These are phyloP conservation scores for Ridgeia piscesae DNA, from an alignment of 1,140 invertebrate species.

Conservation along the genomic window DNA sequence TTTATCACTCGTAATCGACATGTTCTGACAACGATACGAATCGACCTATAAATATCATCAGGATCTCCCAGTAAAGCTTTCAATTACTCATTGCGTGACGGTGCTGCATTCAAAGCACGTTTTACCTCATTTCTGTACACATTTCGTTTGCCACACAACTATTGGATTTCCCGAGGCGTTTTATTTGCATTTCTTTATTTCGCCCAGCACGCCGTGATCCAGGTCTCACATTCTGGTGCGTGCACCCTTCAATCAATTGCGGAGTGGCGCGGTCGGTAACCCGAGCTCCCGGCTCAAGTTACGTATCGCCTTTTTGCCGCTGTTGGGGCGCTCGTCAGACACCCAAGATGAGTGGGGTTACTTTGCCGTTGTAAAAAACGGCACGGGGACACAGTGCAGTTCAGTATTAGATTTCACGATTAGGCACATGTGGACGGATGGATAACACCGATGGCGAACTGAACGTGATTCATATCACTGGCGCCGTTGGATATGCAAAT, in stretches of 20 bases:
- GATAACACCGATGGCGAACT: background rate
- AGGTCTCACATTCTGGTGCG: background rate
- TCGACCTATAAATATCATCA: background rate
- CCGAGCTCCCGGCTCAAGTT: background rate
- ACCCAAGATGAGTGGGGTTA: background rate
- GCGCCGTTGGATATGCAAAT: background rate
- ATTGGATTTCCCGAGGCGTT: background rate
- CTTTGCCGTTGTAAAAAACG: background rate
- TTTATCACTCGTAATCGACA: background rate
- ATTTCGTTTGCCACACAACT: background rate
- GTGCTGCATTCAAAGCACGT: background rate
- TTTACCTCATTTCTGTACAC: background rate
- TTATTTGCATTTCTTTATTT: background rate
- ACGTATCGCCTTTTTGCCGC: background rate
- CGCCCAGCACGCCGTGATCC: background rate
- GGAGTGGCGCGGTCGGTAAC: background rate
- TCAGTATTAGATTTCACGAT: background rate
- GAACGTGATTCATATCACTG: background rate
- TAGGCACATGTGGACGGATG: background rate
- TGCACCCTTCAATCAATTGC: background rate
- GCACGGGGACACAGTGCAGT: background rate
- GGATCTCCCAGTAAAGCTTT: background rate
- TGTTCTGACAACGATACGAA: background rate
- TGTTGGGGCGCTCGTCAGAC: background rate
- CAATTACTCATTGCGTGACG: background rate